These are phyloP conservation scores for Neodiprion fabricii DNA, from an alignment of 1,140 invertebrate species.

Conservation along the genomic window DNA sequence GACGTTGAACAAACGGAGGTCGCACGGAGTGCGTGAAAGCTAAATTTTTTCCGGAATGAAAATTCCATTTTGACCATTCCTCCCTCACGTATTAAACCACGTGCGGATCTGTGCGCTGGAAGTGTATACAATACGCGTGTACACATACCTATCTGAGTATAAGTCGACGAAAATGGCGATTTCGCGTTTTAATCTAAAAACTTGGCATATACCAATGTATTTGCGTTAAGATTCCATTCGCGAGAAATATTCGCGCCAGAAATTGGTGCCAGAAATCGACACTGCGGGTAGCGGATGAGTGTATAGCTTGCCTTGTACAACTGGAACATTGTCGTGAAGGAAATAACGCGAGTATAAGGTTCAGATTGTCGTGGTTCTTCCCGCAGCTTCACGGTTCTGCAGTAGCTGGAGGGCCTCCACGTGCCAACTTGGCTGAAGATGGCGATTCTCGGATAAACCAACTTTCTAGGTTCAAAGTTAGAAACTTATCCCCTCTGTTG, in stretches of 20 bases:
- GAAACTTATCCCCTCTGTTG: constrained; percentile 36
- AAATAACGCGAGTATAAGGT: neutral
- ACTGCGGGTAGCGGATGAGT: constrained; percentile 18
- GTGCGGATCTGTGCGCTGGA: neutral
- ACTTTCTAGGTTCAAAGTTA: constrained; percentile 37
- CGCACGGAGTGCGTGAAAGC: too few relatives aligned
- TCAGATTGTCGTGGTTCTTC: neutral
- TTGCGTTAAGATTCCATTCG: constrained; percentile 47
- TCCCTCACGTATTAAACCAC: neutral
- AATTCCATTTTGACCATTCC: neutral
- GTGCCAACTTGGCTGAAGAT: constrained; percentile 21
- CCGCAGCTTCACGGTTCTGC: neutral
- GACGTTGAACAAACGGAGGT: neutral
- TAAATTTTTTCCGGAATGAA: neutral
- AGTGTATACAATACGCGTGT: neutral
- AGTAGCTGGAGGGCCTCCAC: constrained; percentile 12
- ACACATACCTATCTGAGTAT: too few relatives aligned
- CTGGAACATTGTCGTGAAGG: constrained; percentile 1
- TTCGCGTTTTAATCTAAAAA: neutral
- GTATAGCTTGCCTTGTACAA: neutral
- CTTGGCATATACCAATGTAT: neutral
- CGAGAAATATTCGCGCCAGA: constrained; percentile 34
- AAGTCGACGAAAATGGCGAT: neutral
- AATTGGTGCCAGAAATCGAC: constrained; percentile 40
- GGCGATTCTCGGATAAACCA: constrained; percentile 34